Base-by-base conservation (phyloP, 1,140 invertebrate species). In the Plutomurus gul region DNA sequence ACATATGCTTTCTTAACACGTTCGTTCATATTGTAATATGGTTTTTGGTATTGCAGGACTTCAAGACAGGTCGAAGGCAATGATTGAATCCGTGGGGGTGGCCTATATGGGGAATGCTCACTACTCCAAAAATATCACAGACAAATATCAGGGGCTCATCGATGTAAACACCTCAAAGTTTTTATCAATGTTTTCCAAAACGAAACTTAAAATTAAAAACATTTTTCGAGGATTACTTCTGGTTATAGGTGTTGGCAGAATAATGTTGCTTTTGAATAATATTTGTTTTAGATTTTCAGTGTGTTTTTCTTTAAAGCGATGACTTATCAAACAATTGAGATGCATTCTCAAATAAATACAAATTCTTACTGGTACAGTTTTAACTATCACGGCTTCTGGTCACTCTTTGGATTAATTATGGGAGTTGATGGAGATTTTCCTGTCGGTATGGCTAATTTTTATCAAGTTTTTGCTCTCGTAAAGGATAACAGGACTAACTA, bases 291-390 rank as follows among this genome's bases (percentile, higher is more conserved):
- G 79, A 49, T 83, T 16, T 56, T 77, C 25, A 81, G 60, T 20
- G 82, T 83, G 1, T 83, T 81, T 46, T 80, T 78, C 73, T 83
- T 83, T 76, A 81, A 83, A 80, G 80, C 75, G 3, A 49, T 47
- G 20, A 7, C 56, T n/a, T 81, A 77, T 43, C 43, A 76, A 51
- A 83, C 76, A 16, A 33, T 81, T 20, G 25, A 81, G 13, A 33
- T 79, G 18, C 82, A 83, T 36, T 80, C 82, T 3, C 1, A 47
- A 39, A 16, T 70, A 25, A 71, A 77, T 46, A 8, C n/a, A 27
- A 43, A 75, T 22, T 77, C 82, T 0, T 83, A 75, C 40, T 83
- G 76, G 75, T 83, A 81, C 36, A 70, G 46, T 33, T 83, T 82
- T 60, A 78, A 83, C 60, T 81, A 74, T 56, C 13, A 60, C 56